Conservation (phyloP, 92 coral and sea anemone species). For the Umimayanthus kanabou region DNA sequence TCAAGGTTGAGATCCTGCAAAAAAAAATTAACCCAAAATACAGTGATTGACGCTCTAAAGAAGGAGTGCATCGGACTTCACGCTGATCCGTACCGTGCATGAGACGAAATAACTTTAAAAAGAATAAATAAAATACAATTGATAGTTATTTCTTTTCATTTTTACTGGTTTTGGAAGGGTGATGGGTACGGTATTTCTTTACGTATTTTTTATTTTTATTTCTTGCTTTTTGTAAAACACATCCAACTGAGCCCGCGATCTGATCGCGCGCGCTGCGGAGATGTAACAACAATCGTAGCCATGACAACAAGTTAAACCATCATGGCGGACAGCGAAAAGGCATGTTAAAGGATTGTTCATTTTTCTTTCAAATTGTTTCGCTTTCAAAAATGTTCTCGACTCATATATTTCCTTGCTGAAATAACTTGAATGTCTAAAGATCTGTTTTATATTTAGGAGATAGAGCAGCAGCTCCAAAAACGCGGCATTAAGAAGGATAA, state of each 20-base stretch:
- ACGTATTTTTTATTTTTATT: too few species aligned
- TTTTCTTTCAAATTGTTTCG: background rate
- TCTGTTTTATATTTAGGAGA: constrained; percentile 49
- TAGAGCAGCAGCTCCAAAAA: constrained; percentile 74
- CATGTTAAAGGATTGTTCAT: background rate
- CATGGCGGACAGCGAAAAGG: constrained; percentile 87
- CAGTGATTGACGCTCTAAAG: too few species aligned
- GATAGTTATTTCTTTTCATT: too few species aligned
- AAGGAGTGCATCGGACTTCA: too few species aligned
- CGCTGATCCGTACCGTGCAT: too few species aligned
- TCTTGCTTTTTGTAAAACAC: too few species aligned
- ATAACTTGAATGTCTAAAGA: background rate
- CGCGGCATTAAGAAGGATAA: constrained; percentile 71
- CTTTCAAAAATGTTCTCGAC: background rate
- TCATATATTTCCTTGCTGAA: background rate
- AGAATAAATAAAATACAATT: too few species aligned
- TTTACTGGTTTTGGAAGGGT: too few species aligned
- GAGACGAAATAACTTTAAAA: too few species aligned
- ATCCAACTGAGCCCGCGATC: constrained; percentile 50
- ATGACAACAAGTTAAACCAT: constrained; percentile 60
- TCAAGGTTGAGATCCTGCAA: too few species aligned
- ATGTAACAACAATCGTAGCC: constrained; percentile 45
- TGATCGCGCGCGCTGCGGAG: background rate
- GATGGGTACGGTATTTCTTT: too few species aligned
- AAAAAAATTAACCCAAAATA: too few species aligned